phyloP scores from a whole-genome alignment of 2,888 invertebrate species.

The Cacoxenus indagator region DNA sequence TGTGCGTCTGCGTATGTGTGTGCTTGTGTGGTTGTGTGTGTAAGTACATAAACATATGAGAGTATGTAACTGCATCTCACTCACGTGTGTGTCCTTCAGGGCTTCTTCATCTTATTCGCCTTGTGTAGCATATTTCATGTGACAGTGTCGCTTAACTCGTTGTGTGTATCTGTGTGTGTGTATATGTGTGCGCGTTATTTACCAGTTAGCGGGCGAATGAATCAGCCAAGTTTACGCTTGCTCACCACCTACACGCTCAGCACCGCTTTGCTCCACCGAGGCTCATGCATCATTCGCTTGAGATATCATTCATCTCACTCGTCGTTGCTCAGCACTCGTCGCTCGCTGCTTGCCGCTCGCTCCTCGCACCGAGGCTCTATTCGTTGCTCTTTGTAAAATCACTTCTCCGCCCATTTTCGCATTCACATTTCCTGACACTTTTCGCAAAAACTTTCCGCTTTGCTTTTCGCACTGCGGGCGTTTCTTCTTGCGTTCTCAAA shows the following conservation, averaged over 20 bases:
- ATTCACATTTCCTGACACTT: conserved; percentile 66
- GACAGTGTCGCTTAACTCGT: conserved; percentile 30
- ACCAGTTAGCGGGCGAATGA: conserved; percentile 55
- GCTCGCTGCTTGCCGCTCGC: background rate
- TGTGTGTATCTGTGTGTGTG: conserved; percentile 5
- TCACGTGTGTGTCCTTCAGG: conserved; percentile 38
- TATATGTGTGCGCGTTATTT: conserved; percentile 21
- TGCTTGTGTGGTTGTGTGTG: conserved; percentile 38
- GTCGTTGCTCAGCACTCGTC: conserved; percentile 4
- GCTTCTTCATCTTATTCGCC: conserved; percentile 41
- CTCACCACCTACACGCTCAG: conserved; percentile 28
- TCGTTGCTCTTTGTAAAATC: background rate
- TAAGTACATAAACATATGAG: conserved; percentile 35
- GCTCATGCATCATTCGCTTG: conserved; percentile 65
- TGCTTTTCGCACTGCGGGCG: conserved; percentile 58
- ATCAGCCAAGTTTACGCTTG: conserved; percentile 55
- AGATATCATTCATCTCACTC: conserved; percentile 65
- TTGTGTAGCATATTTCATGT: conserved; percentile 43
- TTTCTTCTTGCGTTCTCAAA: conserved; percentile 30
- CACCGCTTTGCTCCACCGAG: conserved; percentile 39
- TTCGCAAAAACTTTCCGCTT: conserved; percentile 57
- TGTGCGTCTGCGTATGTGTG: conserved; percentile 44
- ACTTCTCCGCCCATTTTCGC: conserved; percentile 19
- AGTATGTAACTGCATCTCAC: conserved; percentile 40
- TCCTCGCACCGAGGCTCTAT: no score